A percentile compares a stretch with the other conserved stretches of the same genome.
phyloP scores from a whole-genome alignment of 2,113 vertebrate genomes.

The Malurus elegans region DNA sequence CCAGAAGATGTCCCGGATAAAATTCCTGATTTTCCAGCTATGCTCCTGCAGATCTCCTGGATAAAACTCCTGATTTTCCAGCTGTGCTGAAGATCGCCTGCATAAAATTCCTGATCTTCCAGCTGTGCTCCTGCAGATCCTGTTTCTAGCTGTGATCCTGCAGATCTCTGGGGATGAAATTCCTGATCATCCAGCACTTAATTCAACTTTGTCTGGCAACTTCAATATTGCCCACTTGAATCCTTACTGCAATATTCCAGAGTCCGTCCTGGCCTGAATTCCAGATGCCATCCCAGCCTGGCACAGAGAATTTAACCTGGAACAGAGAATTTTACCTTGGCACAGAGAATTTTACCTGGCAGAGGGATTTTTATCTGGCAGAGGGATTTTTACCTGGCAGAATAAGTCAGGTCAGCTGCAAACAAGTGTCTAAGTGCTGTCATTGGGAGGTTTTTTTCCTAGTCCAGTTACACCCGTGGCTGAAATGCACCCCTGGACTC shows the following conservation, averaged over 20 bases:
- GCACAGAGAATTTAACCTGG: background rate
- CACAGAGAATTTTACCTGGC: background rate
- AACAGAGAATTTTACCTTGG: background rate
- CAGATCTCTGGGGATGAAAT: too few relatives aligned
- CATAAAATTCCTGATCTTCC: too few relatives aligned
- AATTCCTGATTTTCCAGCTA: background rate
- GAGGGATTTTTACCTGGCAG: background rate
- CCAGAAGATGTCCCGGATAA: background rate
- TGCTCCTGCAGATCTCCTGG: too few relatives aligned
- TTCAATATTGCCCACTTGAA: accelerated
- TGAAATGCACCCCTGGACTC: background rate
- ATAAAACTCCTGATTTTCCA: too few relatives aligned
- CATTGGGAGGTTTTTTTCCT: background rate
- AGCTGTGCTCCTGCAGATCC: too few relatives aligned
- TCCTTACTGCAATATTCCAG: background rate
- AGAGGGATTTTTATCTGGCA: background rate
- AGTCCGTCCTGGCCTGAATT: background rate
- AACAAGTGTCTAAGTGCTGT: too few relatives aligned
- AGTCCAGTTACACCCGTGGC: accelerated
- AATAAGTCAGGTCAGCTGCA: background rate
- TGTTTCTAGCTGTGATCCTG: too few relatives aligned
- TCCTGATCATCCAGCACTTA: background rate
- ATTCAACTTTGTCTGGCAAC: background rate
- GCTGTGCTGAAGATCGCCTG: too few relatives aligned
- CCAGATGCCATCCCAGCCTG: background rate